These are phyloP conservation scores for Agrenia bidenticulata DNA, from an alignment of 2,888 invertebrate genomes.

Conservation along the genomic window DNA sequence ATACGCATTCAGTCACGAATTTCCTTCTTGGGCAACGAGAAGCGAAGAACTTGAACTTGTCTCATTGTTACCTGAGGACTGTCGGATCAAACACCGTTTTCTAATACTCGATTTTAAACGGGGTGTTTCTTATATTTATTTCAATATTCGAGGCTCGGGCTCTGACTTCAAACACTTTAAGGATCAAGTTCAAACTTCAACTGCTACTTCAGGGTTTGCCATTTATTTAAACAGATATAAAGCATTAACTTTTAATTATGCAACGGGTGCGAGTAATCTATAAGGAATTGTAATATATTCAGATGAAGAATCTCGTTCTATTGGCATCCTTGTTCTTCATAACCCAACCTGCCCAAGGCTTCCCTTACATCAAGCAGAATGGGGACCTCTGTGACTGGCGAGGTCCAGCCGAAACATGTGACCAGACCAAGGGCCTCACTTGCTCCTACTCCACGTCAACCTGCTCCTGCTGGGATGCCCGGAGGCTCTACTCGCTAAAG, in stretches of 20 bases:
- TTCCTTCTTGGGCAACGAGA: slow-evolving; percentile 4
- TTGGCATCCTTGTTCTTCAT: neutral
- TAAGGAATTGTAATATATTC: neutral
- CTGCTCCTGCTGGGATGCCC: slow-evolving; percentile 37
- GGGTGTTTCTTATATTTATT: too few species aligned
- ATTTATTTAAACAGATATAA: too few species aligned
- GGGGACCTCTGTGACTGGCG: slow-evolving; percentile 34
- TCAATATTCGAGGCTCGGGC: too few species aligned
- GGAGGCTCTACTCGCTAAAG: slow-evolving; percentile 27
- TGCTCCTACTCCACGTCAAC: slow-evolving; percentile 28
- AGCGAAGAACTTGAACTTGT: neutral
- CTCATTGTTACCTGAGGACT: neutral
- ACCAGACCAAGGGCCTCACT: slow-evolving; percentile 26
- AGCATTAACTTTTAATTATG: too few species aligned
- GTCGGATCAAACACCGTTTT: too few species aligned
- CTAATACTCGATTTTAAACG: too few species aligned
- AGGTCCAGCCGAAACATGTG: slow-evolving; percentile 31
- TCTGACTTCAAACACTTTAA: too few species aligned
- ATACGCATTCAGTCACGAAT: slow-evolving; percentile 11
- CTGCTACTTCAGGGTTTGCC: neutral
- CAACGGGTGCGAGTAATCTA: too few species aligned
- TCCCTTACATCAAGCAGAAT: slow-evolving; percentile 10
- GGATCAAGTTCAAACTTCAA: neutral
- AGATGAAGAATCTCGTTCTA: neutral
- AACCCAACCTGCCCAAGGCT: neutral